Evolutionary conservation across 2,888 invertebrate species (phyloP).

Genomic region (Megalurothrips usitatus): DNA sequence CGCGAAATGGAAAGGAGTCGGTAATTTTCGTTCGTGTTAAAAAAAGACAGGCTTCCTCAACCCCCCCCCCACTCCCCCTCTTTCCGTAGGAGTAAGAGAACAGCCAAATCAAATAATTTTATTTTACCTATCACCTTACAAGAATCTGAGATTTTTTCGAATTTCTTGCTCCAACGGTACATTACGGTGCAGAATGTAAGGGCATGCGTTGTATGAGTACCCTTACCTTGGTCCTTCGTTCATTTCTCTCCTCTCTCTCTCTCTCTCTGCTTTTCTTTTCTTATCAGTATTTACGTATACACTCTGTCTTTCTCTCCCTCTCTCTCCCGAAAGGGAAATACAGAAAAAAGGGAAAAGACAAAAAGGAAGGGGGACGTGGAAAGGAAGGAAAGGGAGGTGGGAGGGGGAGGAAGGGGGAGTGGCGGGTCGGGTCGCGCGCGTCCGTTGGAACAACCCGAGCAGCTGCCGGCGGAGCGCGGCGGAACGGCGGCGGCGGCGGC

Average conservation of each 20-base stretch:
- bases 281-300: background rate
- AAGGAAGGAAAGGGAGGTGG: background rate
- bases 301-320: too few species aligned
- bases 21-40: too few species aligned
- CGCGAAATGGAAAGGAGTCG: too few species aligned
- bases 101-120: too few species aligned
- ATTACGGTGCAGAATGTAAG: too few species aligned
- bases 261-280: background rate
- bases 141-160: too few species aligned
- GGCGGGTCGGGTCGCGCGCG: conserved; percentile 2
- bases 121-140: too few species aligned
- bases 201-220: too few species aligned
- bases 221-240: too few species aligned
- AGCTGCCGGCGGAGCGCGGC: conserved; percentile 5
- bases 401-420: background rate
- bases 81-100: background rate
- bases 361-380: background rate
- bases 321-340: background rate
- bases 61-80: background rate
- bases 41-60: background rate
- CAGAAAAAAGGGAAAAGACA: background rate
- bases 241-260: background rate
- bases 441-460: conserved; percentile 16
- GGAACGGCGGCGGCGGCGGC: background rate
- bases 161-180: too few species aligned